phyloP scores from a whole-genome alignment of 2,797 vertebrate genomes.

The Karalla daura region DNA sequence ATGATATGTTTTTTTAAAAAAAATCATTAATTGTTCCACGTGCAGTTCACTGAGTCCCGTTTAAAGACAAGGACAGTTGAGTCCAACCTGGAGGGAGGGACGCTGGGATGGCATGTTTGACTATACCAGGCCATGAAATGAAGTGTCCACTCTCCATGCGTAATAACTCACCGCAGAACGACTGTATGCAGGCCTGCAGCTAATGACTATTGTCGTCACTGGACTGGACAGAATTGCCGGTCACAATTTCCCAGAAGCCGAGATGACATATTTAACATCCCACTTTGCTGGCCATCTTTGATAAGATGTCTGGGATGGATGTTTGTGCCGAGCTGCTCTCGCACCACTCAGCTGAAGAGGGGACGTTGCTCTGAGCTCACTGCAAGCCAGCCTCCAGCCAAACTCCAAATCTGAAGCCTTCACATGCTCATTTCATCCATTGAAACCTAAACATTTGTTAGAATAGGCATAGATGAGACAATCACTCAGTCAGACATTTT shows the following conservation, averaged over 20 bases:
- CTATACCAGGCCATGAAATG: conserved; percentile 28
- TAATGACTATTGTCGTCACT: background rate
- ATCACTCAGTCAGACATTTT: too few species aligned
- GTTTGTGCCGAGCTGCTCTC: background rate
- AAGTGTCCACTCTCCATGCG: conserved; percentile 8
- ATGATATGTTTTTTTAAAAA: conserved; percentile 76
- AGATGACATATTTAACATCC: conserved; percentile 1
- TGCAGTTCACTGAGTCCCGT: conserved; percentile 55
- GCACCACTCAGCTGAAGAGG: background rate
- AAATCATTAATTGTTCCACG: conserved; percentile 59
- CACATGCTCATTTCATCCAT: too few species aligned
- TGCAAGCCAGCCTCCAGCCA: background rate
- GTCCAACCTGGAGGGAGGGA: conserved; percentile 30
- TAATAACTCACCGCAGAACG: background rate
- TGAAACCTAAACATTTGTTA: too few species aligned
- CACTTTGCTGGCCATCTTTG: background rate
- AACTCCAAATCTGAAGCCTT: too few species aligned
- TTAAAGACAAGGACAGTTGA: conserved; percentile 42
- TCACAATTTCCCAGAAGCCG: background rate
- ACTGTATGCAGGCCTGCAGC: background rate
- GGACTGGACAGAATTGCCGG: background rate
- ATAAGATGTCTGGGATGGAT: background rate
- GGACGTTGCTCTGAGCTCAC: background rate
- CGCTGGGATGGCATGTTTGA: conserved; percentile 14
- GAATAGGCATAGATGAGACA: too few species aligned